Conservation (phyloP, 2,888 invertebrate species). For the Dynastes maya region DNA sequence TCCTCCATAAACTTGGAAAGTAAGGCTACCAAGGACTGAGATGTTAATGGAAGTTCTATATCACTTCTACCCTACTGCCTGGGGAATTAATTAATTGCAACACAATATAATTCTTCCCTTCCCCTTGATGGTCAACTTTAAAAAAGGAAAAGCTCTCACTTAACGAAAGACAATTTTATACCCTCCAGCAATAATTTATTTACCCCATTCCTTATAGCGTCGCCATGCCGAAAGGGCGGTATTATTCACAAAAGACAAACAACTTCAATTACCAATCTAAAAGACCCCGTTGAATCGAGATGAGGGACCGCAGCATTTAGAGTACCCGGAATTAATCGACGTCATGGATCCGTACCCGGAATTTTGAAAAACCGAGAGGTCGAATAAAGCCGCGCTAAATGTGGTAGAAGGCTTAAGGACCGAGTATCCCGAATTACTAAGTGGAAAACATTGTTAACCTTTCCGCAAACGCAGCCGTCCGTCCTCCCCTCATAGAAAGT, state of each 20-base stretch:
- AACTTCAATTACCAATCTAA: conserved; percentile 36
- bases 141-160: neutral
- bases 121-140: neutral
- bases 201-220: neutral
- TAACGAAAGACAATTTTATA: conserved; percentile 7
- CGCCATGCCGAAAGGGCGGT: conserved; percentile 12
- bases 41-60: neutral
- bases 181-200: neutral
- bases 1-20: neutral
- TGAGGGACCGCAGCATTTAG: conserved; percentile 9
- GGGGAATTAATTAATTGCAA: conserved; percentile 2
- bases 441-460: conserved; percentile 62
- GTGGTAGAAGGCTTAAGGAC: conserved; percentile 57
- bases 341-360: conserved; percentile 51
- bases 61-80: neutral
- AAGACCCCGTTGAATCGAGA: conserved; percentile 18
- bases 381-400: conserved; percentile 55
- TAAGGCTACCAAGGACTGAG: neutral
- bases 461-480: conserved; percentile 32
- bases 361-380: conserved; percentile 54
- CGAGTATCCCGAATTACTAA: conserved; percentile 58
- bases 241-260: conserved; percentile 40
- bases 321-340: conserved; percentile 54
- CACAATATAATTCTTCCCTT: neutral
- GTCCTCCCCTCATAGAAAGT: neutral